Conservation (phyloP, 2,113 vertebrate genomes). For the Pleuronectes platessa region DNA sequence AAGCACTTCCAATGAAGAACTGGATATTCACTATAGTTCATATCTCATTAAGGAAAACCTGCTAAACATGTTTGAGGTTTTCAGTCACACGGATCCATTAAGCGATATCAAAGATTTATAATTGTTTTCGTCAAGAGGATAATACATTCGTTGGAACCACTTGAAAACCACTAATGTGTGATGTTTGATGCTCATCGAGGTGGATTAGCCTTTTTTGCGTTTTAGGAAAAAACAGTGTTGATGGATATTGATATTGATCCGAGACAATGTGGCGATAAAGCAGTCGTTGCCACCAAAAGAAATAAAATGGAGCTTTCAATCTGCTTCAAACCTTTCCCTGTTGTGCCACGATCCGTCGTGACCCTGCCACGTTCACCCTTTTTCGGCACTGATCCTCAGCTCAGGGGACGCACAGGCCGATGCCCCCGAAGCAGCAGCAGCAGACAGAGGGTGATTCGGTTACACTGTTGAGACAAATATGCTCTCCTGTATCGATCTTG, state of each 20-base stretch:
- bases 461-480: constrained; percentile 66
- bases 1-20: neutral
- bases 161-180: constrained; percentile 69
- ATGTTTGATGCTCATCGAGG: constrained; percentile 56
- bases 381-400: constrained; percentile 14
- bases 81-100: constrained; percentile 30
- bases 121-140: constrained; percentile 22
- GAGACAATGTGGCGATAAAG: constrained; percentile 36
- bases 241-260: constrained; percentile 74
- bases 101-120: neutral
- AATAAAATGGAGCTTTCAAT: neutral
- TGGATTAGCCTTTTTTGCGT: constrained; percentile 54
- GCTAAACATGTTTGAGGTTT: constrained; percentile 14
- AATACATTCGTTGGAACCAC: constrained; percentile 57
- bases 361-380: constrained; percentile 22
- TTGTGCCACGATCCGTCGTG: neutral
- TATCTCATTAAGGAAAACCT: neutral
- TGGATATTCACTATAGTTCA: constrained; percentile 1
- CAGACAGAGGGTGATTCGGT: constrained; percentile 62
- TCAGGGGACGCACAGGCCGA: constrained; percentile 26
- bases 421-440: constrained; percentile 34
- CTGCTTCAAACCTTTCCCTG: constrained; percentile 1
- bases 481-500: constrained; percentile 71
- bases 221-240: constrained; percentile 54
- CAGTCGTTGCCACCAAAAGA: constrained; percentile 23